Evolutionary conservation across 2,888 invertebrate genomes (phyloP).

Genomic region (Abrostola triplasia): DNA sequence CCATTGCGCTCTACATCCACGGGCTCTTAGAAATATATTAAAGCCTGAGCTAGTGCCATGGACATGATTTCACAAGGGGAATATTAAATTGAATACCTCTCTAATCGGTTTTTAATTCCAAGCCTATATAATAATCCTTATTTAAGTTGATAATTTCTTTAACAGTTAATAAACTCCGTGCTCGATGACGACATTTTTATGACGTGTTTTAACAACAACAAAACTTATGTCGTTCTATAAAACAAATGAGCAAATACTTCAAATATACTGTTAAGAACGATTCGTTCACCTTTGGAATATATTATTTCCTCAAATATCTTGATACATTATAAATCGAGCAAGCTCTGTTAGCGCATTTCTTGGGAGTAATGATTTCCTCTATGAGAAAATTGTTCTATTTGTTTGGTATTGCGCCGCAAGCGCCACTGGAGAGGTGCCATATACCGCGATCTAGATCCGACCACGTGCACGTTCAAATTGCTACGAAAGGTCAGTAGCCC

Average conservation of each 20-base stretch:
- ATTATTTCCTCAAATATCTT: constrained; percentile 18
- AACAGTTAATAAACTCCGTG: too few relatives aligned
- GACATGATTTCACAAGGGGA: neutral
- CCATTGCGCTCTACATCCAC: constrained; percentile 67
- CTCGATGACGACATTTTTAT: too few relatives aligned
- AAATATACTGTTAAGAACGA: constrained; percentile 3
- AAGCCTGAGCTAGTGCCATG: constrained; percentile 36
- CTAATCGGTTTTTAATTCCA: too few relatives aligned
- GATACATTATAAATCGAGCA: constrained; percentile 14
- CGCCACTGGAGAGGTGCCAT: constrained; percentile 45
- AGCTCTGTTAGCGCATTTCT: constrained; percentile 27
- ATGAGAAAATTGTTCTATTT: constrained; percentile 36
- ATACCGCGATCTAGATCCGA: constrained; percentile 66
- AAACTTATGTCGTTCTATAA: too few relatives aligned
- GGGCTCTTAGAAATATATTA: constrained; percentile 59
- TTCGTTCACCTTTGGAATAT: constrained; percentile 5
- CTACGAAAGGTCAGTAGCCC: constrained; percentile 81
- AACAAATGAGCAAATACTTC: too few relatives aligned
- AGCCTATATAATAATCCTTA: too few relatives aligned
- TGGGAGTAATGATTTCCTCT: constrained; percentile 43
- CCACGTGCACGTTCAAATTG: constrained; percentile 73
- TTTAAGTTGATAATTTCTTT: too few relatives aligned
- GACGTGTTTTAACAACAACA: too few relatives aligned
- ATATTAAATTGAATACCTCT: too few relatives aligned
- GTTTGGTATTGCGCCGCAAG: constrained; percentile 31